A percentile compares a stretch with the other conserved stretches of the same genome.
Conservation (phyloP, 2,888 invertebrate species). For the Phalera bucephala region DNA sequence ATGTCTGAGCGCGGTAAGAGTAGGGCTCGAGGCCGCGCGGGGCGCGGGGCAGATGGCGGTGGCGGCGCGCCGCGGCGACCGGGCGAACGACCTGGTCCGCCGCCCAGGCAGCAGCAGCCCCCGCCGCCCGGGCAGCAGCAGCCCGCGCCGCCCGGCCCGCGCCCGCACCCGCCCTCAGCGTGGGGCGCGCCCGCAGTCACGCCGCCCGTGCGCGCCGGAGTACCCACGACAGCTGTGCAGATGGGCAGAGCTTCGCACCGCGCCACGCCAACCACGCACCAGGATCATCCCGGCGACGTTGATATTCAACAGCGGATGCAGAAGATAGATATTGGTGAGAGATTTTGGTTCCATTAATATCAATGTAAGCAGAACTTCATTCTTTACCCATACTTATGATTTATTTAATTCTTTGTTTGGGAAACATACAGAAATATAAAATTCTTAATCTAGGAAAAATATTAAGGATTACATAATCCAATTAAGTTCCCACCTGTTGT, state of each 20-base stretch:
- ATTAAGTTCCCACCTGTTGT: too few species aligned
- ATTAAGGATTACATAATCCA: too few species aligned
- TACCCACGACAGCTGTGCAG: slow-evolving; percentile 46
- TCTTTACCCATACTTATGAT: too few species aligned
- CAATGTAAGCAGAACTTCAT: too few species aligned
- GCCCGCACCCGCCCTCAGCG: slow-evolving; percentile 65
- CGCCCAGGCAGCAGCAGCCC: slow-evolving; percentile 35
- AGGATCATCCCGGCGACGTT: slow-evolving; percentile 69
- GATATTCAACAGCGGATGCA: slow-evolving; percentile 67
- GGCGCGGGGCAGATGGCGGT: slow-evolving; percentile 48
- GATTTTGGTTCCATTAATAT: neutral
- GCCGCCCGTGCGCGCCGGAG: slow-evolving; percentile 60
- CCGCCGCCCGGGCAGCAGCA: slow-evolving; percentile 36
- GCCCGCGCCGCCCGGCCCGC: slow-evolving; percentile 41
- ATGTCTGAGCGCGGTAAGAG: slow-evolving; percentile 69
- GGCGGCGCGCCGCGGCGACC: slow-evolving; percentile 49
- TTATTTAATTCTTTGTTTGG: too few species aligned
- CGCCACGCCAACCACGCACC: slow-evolving; percentile 47
- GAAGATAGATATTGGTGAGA: slow-evolving; percentile 49
- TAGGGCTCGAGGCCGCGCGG: slow-evolving; percentile 64
- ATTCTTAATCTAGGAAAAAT: too few species aligned
- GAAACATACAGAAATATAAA: too few species aligned
- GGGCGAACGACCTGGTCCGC: slow-evolving; percentile 41
- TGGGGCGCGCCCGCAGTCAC: slow-evolving; percentile 64
- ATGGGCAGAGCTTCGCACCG: slow-evolving; percentile 65